Evolutionary conservation across 2,888 invertebrate genomes (phyloP), one percentile per base, ranked within the genome.

Genomic region (Therioaphis trifolii): DNA sequence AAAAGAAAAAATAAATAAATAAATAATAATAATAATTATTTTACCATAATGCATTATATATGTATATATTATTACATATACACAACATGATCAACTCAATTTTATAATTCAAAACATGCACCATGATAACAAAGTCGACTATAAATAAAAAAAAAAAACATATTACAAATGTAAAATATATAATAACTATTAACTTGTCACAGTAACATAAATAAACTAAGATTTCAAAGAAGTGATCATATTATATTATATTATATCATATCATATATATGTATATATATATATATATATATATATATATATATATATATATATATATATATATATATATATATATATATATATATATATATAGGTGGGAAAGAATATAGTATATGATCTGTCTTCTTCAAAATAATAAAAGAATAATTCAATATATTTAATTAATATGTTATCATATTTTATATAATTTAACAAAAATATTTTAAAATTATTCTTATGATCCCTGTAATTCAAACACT

Each of bases 401-500:
- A 82, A 78, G 21, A 52, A 85, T 71, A 84, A 85, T 85, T 82
- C 84, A 85, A 84, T 71, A 68, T 40, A 78, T 78, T 68, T 52
- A 66, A 68, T 78, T 78, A 46, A 40, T 46, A 46, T 46, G 24
- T 66, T 27, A 66, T 77, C 40, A 84, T 76, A 85, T 85, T 85
- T 78, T 61, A 80, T 69, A 84, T 24, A 61, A 71, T 52, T 29
- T 14, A 79, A 85, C 74, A 85, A 85, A 80, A 78, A 68, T 68
- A 72, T 14, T 58, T 69, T 79, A 85, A 80, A 71, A 84, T 72
- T 61, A 79, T 69, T 80, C 84, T 84, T 68, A 61, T 72, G 58
- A 84, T 61, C 66, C 69, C 71, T 75, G 27, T 66, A 82, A 84
- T 87, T 89, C 90, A 89, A 88, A 91, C 91, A 90, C 90, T 86